Evolutionary conservation across 2,797 vertebrate genomes (phyloP).

Genomic region (Salarias fasciatus): DNA sequence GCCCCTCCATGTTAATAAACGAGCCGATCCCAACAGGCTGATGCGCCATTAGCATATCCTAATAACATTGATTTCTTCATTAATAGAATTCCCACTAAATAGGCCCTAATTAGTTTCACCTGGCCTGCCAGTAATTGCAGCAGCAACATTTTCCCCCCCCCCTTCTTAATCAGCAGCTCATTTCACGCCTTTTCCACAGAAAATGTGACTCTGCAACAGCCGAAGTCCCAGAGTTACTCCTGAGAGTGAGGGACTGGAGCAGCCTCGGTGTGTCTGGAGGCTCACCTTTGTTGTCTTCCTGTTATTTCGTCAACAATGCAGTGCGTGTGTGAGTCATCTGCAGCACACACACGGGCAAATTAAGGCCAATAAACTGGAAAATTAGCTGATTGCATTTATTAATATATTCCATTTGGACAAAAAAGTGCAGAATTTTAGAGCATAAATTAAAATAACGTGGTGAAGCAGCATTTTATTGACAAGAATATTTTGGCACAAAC

Average conservation of each 20-base stretch:
- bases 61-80: slow-evolving; percentile 86
- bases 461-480: no score
- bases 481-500: no score
- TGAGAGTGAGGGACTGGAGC: no score
- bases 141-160: slow-evolving; percentile 65
- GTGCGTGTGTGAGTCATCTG: no score
- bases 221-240: no score
- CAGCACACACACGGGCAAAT: no score
- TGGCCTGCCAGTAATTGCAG: slow-evolving; percentile 72
- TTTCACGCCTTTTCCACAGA: slow-evolving; percentile 38
- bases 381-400: no score
- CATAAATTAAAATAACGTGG: no score
- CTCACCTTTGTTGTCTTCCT: not conserved
- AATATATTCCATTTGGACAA: no score
- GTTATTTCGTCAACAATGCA: no score
- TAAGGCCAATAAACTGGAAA: no score
- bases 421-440: no score
- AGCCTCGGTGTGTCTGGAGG: not conserved
- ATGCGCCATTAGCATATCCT: slow-evolving; percentile 84
- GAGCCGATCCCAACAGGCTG: slow-evolving; percentile 72
- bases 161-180: slow-evolving; percentile 62
- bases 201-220: slow-evolving; percentile 34
- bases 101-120: slow-evolving; percentile 85
- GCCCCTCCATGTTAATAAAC: slow-evolving; percentile 73
- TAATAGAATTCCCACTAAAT: slow-evolving; percentile 85